Conservation (phyloP, 1,140 invertebrate species). For the Lanistes nyassanus region DNA sequence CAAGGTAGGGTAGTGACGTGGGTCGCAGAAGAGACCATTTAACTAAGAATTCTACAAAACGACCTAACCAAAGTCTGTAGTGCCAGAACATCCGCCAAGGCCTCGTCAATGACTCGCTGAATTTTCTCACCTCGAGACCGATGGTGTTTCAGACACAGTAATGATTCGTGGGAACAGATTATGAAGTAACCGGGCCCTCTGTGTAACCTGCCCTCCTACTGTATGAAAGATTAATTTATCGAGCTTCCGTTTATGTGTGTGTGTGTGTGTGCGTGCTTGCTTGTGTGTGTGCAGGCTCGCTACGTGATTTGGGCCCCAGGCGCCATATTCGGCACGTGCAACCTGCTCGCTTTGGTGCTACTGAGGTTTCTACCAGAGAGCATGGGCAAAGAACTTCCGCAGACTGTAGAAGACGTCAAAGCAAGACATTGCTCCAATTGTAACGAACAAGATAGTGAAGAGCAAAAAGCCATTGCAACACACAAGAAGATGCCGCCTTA, state of each 20-base stretch:
- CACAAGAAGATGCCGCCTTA: neutral
- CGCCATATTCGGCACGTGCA: constrained; percentile 34
- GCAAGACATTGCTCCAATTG: neutral
- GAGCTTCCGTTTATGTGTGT: neutral
- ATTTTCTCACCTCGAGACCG: too few relatives aligned
- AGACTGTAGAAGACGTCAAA: constrained; percentile 35
- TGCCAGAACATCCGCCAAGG: neutral
- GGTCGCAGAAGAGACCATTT: too few relatives aligned
- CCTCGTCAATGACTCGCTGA: neutral
- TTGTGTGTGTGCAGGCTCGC: constrained; percentile 32
- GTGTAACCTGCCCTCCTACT: too few relatives aligned
- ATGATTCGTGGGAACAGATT: too few relatives aligned
- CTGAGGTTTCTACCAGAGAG: constrained; percentile 41
- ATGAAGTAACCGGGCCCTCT: too few relatives aligned
- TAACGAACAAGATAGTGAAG: neutral
- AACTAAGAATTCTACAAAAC: too few relatives aligned
- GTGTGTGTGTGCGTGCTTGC: neutral
- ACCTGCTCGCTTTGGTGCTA: constrained; percentile 30
- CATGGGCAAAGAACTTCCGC: constrained; percentile 34
- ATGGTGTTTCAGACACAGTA: too few relatives aligned
- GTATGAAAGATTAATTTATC: too few relatives aligned
- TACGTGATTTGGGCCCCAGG: constrained; percentile 39
- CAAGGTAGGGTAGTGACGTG: too few relatives aligned
- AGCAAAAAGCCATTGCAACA: neutral
- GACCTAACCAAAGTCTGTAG: too few relatives aligned